Percentiles rank a stretch among this genome's conserved stretches.
Conservation (phyloP, 1,140 invertebrate species). For the Bactericera cockerelli region DNA sequence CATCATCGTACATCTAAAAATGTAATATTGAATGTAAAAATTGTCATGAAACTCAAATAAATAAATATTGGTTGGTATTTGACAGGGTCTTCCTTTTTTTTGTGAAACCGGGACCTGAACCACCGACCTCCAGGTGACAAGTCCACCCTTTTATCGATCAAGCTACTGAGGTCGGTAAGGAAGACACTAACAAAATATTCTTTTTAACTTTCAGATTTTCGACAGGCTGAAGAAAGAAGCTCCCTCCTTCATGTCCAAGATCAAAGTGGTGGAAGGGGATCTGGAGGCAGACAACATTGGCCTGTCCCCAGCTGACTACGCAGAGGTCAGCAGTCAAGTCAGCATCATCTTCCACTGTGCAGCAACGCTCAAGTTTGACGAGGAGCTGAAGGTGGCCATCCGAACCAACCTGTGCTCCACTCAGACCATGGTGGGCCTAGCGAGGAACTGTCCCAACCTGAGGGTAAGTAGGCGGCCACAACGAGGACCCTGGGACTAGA, state of each 20-base stretch:
- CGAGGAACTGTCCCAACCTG: conserved; percentile 46
- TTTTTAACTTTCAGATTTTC: conserved; percentile 24
- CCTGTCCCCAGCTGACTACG: conserved; percentile 30
- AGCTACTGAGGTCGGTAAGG: too few relatives aligned
- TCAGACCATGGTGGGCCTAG: conserved; percentile 41
- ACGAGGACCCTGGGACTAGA: too few relatives aligned
- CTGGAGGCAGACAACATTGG: conserved; percentile 34
- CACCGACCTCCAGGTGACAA: too few relatives aligned
- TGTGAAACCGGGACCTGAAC: too few relatives aligned
- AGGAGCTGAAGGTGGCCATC: conserved; percentile 44
- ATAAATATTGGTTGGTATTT: too few relatives aligned
- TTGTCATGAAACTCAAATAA: too few relatives aligned
- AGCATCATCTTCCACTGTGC: conserved; percentile 51
- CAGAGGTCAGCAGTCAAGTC: conserved; percentile 38
- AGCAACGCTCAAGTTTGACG: conserved; percentile 53
- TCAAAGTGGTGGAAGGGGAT: conserved; percentile 35
- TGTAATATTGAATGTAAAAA: too few relatives aligned
- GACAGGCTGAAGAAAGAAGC: conserved; percentile 20
- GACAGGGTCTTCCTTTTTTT: too few relatives aligned
- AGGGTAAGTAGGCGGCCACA: conserved; percentile 41
- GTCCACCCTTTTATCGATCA: too few relatives aligned
- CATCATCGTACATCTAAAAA: too few relatives aligned
- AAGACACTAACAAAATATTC: too few relatives aligned
- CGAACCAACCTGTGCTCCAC: conserved; percentile 51
- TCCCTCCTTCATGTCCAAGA: conserved; percentile 39